Evolutionary conservation across 2,888 invertebrate genomes (phyloP), one percentile per base, ranked within the genome.

Genomic region (Caenorhabditis sp.): DNA sequence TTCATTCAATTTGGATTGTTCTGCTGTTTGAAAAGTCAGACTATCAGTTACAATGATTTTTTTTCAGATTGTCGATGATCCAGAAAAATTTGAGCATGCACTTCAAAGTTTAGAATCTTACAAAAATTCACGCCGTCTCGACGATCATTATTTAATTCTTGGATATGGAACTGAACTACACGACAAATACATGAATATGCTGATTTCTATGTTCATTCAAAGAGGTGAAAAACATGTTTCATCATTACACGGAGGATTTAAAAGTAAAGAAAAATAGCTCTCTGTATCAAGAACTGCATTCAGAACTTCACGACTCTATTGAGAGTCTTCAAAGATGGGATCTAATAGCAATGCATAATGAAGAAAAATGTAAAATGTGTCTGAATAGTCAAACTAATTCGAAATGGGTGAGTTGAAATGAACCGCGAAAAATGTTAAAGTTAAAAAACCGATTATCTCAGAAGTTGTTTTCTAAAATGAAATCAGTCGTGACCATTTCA

Each of bases 1-100:
- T 65, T 98, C 98, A 70, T 99, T 98, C 93, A 98, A 98, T 93
- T 94, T 99, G 83, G 98, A 99, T 92, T 97, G 97, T 90, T 96
- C 96, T 93, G 94, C 99, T 90, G 95, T 95, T 13, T 2, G 13
- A 40, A 2, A 40, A 40, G 2, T n/a, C n/a, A n/a, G n/a, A n/a
- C n/a, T 13, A 40, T 13, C 40, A 5, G 13, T 32, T 9, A 32
- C 32, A 32, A 32, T 32, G 32, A 32, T 9, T 32, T 32, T n/a
- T n/a, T 78, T 87, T 22, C 67, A 95, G 95, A 97, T 98, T 96
- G 94, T 99, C 76, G 97, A 97, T 93, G 97, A 97, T 92, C 98
- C 98, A 0, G 95, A 95, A 86, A 96, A 97, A 65, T 99, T 98
- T 92, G 95, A 95, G 78, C 97, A 96, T 35, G 97, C 98, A 24